phyloP scores from a whole-genome alignment of 2,797 vertebrate genomes.

The Mus spretus region DNA sequence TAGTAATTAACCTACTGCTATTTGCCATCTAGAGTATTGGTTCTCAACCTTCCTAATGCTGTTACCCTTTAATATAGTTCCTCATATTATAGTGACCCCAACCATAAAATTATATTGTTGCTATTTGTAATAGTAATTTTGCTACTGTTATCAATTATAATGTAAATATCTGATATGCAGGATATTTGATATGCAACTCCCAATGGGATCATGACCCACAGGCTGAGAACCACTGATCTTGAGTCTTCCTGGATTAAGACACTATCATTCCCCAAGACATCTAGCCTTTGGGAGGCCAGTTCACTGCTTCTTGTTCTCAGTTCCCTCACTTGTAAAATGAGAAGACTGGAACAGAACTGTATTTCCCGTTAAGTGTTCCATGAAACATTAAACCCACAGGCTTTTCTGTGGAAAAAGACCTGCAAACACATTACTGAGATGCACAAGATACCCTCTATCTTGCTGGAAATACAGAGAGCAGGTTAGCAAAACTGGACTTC shows the following conservation, averaged over 20 bases:
- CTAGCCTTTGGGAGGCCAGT: conserved; percentile 25
- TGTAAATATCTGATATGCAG: background rate
- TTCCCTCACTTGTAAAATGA: conserved; percentile 65
- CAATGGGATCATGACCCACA: background rate
- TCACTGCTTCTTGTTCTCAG: conserved; percentile 30
- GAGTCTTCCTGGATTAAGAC: background rate
- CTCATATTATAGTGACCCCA: background rate
- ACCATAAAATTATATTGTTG: background rate
- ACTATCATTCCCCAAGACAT: conserved; percentile 11
- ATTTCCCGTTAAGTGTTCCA: conserved; percentile 40
- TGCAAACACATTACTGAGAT: background rate
- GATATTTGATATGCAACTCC: background rate
- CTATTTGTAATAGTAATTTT: background rate
- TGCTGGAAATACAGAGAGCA: background rate
- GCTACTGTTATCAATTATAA: background rate
- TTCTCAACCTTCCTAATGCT: background rate
- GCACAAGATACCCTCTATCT: background rate
- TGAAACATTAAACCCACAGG: conserved; percentile 14
- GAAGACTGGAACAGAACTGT: conserved; percentile 3
- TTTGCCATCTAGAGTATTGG: background rate
- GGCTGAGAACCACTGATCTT: background rate
- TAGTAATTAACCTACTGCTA: background rate
- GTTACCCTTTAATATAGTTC: background rate
- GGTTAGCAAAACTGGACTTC: background rate
- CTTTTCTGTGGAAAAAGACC: conserved; percentile 28